phyloP scores from a whole-genome alignment of 2,113 vertebrate genomes.

The Chascanopsetta lugubris region DNA sequence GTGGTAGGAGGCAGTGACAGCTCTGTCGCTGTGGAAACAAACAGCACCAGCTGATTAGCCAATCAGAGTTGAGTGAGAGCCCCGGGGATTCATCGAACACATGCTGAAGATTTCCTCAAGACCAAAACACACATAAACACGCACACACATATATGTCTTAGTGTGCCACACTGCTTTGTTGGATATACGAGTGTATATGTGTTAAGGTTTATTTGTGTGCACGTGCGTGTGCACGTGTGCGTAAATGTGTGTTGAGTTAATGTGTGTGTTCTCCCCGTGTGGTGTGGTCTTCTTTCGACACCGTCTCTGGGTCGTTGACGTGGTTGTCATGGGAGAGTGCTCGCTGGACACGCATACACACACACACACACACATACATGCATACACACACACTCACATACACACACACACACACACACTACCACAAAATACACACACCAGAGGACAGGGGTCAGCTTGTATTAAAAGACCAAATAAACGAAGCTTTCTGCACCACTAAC shows the following conservation, averaged over 20 bases:
- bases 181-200: slow-evolving; percentile 35
- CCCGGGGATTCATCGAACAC: slow-evolving; percentile 71
- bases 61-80: slow-evolving; percentile 48
- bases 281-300: slow-evolving; percentile 71
- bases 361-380: slow-evolving; percentile 9
- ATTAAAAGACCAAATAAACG: slow-evolving; percentile 77
- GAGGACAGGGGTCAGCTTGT: slow-evolving; percentile 66
- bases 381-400: slow-evolving; percentile 44
- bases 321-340: slow-evolving; percentile 81
- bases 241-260: slow-evolving; percentile 21
- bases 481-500: slow-evolving; percentile 65
- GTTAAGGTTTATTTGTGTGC: slow-evolving; percentile 56
- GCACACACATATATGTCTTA: slow-evolving; percentile 29
- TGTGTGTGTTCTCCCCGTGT: slow-evolving; percentile 62
- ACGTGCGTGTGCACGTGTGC: slow-evolving; percentile 12
- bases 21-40: slow-evolving; percentile 76
- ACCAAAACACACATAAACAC: slow-evolving; percentile 69
- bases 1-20: slow-evolving; percentile 74
- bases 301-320: slow-evolving; percentile 72
- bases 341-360: slow-evolving; percentile 43
- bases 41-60: slow-evolving; percentile 42
- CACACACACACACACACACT: not conserved
- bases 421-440: slow-evolving; percentile 36
- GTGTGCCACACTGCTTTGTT: slow-evolving; percentile 21
- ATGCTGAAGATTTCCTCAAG: slow-evolving; percentile 75